phyloP scores from a whole-genome alignment of 2,113 vertebrate species.

The Thomomys bottae region DNA sequence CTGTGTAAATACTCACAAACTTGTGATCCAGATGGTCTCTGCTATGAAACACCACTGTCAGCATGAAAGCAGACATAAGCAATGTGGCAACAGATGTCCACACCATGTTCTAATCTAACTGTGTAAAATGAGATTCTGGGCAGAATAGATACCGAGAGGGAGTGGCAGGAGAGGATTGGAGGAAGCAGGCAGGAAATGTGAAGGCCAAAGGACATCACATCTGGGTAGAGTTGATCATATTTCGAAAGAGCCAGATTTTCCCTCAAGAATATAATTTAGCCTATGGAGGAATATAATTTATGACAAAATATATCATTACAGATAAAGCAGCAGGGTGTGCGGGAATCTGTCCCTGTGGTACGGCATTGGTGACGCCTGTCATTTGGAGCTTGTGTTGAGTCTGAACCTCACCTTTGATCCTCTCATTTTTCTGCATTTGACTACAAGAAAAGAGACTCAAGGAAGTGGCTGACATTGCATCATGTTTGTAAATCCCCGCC shows the following conservation, averaged over 20 bases:
- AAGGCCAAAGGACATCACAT: not conserved
- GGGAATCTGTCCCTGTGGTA: not conserved
- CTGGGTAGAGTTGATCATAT: not conserved
- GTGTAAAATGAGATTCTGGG: not conserved
- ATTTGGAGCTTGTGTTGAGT: rapidly evolving
- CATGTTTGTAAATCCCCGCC: too few relatives aligned
- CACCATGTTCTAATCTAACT: not conserved
- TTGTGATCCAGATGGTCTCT: not conserved
- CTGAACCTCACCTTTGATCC: not conserved
- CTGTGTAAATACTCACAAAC: not conserved
- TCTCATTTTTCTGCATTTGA: not conserved
- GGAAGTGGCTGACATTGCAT: too few relatives aligned
- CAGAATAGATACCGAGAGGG: not conserved
- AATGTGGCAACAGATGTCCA: not conserved
- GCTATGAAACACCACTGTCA: not conserved
- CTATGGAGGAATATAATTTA: too few relatives aligned
- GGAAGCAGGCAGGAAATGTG: not conserved
- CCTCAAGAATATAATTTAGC: not conserved
- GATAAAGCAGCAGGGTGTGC: not conserved
- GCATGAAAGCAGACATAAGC: not conserved
- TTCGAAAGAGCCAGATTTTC: not conserved
- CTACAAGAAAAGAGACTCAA: not conserved
- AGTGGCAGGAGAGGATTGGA: not conserved
- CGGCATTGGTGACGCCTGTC: not conserved
- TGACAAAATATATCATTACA: not conserved